A percentile compares a stretch with the other conserved stretches of the same genome.
phyloP scores from a whole-genome alignment of 1,140 invertebrate species.

The Muscidifurax raptorellus region DNA sequence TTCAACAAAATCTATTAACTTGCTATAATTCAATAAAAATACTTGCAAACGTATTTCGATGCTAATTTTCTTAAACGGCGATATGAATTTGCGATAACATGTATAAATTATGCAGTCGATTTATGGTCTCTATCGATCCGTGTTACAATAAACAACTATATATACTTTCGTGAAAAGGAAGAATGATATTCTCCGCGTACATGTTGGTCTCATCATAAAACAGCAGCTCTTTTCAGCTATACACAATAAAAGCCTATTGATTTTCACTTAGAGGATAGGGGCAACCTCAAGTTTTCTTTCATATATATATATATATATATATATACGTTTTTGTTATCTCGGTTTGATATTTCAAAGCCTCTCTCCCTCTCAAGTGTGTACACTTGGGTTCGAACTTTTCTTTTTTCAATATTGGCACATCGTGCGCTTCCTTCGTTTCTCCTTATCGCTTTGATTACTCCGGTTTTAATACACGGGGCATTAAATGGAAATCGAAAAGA shows the following conservation, averaged over 20 bases:
- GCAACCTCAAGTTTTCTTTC: constrained; percentile 53
- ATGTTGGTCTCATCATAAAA: background rate
- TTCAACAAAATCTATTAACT: background rate
- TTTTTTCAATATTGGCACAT: constrained; percentile 39
- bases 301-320: constrained; percentile 67
- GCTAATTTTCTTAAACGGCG: too few relatives aligned
- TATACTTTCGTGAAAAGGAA: too few relatives aligned
- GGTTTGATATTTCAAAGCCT: constrained; percentile 57
- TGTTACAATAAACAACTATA: too few relatives aligned
- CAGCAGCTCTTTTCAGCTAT: constrained; percentile 38
- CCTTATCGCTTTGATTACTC: constrained; percentile 27
- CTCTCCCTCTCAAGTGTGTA: background rate
- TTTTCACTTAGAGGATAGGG: constrained; percentile 66
- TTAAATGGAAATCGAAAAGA: background rate
- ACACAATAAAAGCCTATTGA: constrained; percentile 64
- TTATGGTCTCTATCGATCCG: too few relatives aligned
- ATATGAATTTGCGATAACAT: too few relatives aligned
- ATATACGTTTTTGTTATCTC: constrained; percentile 66
- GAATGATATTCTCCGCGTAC: background rate
- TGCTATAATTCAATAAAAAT: too few relatives aligned
- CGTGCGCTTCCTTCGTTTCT: constrained; percentile 4
- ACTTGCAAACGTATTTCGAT: too few relatives aligned
- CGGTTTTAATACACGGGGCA: constrained; percentile 12
- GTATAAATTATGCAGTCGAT: too few relatives aligned
- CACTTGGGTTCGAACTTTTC: constrained; percentile 5